These are phyloP conservation scores for Plebejus anna DNA, from an alignment of 2,888 invertebrate genomes.

Conservation along the genomic window DNA sequence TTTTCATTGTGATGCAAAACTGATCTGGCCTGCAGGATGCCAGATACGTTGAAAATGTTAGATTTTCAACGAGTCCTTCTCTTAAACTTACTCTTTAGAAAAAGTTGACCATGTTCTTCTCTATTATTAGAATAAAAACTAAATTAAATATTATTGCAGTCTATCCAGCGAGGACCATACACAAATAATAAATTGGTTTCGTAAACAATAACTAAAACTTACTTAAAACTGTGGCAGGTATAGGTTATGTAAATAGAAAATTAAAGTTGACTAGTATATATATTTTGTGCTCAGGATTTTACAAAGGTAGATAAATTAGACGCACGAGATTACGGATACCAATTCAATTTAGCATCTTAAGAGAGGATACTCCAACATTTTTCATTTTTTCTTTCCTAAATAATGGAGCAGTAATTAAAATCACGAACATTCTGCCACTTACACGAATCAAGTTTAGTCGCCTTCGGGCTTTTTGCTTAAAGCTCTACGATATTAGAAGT, in stretches of 20 bases:
- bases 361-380: neutral
- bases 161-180: too few relatives aligned
- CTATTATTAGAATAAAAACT: too few relatives aligned
- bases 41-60: neutral
- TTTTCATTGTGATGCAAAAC: constrained; percentile 3
- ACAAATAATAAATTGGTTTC: too few relatives aligned
- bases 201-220: too few relatives aligned
- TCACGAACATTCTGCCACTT: neutral
- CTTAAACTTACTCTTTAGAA: neutral
- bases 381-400: constrained; percentile 3
- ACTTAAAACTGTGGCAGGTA: too few relatives aligned
- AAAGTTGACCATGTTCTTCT: too few relatives aligned
- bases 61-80: neutral
- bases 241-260: too few relatives aligned
- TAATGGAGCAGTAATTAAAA: neutral
- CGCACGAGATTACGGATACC: neutral
- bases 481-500: neutral
- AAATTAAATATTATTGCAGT: too few relatives aligned
- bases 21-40: neutral
- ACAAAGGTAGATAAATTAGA: neutral
- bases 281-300: neutral
- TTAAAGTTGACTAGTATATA: neutral
- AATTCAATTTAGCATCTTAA: constrained; percentile 1
- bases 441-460: neutral
- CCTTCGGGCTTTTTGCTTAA: neutral